Evolutionary conservation across 2,888 invertebrate genomes (phyloP).

Genomic region (Argyra leucocephala): DNA sequence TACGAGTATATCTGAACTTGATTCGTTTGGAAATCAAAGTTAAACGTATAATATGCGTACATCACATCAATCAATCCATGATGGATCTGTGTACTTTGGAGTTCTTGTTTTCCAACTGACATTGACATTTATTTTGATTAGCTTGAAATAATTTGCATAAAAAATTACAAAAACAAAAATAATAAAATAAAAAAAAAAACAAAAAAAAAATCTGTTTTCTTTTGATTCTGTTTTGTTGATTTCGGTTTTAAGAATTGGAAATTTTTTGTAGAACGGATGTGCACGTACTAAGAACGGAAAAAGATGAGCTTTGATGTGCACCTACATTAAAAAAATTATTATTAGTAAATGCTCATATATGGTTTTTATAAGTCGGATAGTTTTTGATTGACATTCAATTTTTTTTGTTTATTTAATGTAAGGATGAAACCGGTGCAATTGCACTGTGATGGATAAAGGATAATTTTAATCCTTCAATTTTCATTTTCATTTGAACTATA

Average conservation of each 20-base stretch:
- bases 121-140: slow-evolving; percentile 1
- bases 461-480: too few species aligned
- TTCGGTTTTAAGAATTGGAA: background rate
- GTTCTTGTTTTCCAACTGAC: background rate
- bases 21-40: background rate
- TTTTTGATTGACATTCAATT: too few species aligned
- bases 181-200: background rate
- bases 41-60: background rate
- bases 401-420: too few species aligned
- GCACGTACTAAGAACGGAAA: background rate
- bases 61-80: slow-evolving; percentile 6
- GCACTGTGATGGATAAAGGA: too few species aligned
- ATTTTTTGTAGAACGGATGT: background rate
- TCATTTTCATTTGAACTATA: too few species aligned
- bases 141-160: slow-evolving; percentile 4
- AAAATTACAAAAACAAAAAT: background rate
- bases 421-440: too few species aligned
- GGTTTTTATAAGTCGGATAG: too few species aligned
- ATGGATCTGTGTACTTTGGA: slow-evolving; percentile 3
- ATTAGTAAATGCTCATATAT: too few species aligned
- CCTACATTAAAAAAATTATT: too few species aligned
- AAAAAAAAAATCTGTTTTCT: background rate
- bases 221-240: background rate
- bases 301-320: too few species aligned
- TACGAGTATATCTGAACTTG: too few species aligned